Conservation (phyloP, 2,113 vertebrate genomes). For the Dicentrarchus labrax region DNA sequence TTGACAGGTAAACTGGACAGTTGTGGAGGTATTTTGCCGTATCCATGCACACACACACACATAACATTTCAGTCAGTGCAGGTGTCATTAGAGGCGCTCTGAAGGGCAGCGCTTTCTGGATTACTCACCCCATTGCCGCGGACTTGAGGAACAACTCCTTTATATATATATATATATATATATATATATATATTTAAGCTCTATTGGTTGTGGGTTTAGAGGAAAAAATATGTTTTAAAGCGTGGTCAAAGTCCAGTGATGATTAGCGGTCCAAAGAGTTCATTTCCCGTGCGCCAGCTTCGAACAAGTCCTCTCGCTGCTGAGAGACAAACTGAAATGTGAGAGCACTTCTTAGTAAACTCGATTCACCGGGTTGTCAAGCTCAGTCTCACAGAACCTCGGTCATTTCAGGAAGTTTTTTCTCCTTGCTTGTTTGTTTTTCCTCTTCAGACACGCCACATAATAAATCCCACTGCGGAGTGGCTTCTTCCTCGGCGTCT, state of each 20-base stretch:
- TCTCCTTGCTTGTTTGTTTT: constrained; percentile 10
- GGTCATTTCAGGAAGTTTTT: constrained; percentile 65
- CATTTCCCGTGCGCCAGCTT: constrained; percentile 42
- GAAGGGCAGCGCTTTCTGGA: constrained; percentile 54
- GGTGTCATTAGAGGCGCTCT: constrained; percentile 66
- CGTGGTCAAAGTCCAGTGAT: constrained; percentile 73
- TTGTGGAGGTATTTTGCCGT: constrained; percentile 7
- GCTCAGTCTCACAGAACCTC: constrained; percentile 37
- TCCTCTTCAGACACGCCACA: background rate
- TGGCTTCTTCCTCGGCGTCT: background rate
- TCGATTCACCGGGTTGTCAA: constrained; percentile 71
- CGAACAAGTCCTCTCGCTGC: constrained; percentile 57
- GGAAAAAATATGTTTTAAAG: constrained; percentile 37
- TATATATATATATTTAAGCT: background rate
- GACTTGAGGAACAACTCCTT: constrained; percentile 73
- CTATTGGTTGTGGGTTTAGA: background rate
- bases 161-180: no score
- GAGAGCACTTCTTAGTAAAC: constrained; percentile 73
- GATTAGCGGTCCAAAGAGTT: constrained; percentile 62
- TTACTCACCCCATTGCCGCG: constrained; percentile 85
- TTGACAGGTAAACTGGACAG: background rate
- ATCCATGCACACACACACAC: constrained; percentile 3
- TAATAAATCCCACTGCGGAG: constrained; percentile 17
- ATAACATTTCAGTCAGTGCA: constrained; percentile 43
- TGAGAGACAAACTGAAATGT: constrained; percentile 68